These are phyloP conservation scores for Protaetia brevitarsis DNA, from an alignment of 1,140 invertebrate species.

Conservation along the genomic window DNA sequence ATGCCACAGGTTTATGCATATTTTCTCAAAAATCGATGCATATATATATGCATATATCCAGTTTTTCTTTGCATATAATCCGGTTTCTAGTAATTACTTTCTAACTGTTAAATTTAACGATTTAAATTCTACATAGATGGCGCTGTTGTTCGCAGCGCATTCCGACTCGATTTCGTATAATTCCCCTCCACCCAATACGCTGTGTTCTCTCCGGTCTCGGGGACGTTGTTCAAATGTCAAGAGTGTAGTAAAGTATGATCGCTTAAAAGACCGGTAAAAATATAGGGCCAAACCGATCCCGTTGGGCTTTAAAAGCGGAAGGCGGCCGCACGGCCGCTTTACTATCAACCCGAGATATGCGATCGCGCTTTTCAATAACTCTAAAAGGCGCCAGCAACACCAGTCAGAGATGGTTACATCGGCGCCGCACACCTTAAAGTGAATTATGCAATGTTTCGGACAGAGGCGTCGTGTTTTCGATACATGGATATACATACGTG, in stretches of 20 bases:
- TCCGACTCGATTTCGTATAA: neutral
- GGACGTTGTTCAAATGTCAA: conserved; percentile 7
- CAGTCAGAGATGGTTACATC: neutral
- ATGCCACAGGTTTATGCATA: no score
- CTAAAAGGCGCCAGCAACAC: conserved; percentile 36
- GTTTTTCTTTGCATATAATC: no score
- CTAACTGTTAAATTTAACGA: no score
- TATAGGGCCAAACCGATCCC: neutral
- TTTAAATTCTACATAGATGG: neutral
- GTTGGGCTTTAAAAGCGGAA: conserved; percentile 19
- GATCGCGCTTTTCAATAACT: conserved; percentile 45
- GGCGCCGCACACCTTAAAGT: neutral
- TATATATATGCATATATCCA: no score
- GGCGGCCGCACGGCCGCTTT: conserved; percentile 35
- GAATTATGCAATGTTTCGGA: conserved; percentile 7
- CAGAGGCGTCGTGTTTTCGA: no score
- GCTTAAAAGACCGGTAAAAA: conserved; percentile 9
- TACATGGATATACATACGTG: no score
- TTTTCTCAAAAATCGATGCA: no score
- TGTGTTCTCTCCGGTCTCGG: neutral
- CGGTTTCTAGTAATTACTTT: no score
- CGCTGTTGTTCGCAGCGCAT: neutral
- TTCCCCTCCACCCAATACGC: no score
- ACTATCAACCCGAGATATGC: conserved; percentile 40
- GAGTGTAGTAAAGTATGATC: conserved; percentile 13